Conservation (phyloP, 2,113 vertebrate species). For the Psophia crepitans region DNA sequence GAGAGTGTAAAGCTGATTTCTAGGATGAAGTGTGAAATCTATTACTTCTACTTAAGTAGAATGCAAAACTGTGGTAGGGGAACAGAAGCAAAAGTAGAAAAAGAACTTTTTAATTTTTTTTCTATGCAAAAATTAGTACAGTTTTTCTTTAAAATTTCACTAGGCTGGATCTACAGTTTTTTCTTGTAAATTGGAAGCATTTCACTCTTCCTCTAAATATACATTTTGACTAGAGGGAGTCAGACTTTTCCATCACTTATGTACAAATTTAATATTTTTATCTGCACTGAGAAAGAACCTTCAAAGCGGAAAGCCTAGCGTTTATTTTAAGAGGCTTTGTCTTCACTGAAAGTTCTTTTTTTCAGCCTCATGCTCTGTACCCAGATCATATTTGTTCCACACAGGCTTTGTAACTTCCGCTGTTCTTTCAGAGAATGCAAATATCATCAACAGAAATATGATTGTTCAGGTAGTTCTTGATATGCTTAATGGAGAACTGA, state of each 20-base stretch:
- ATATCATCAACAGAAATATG: background rate
- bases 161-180: background rate
- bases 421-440: background rate
- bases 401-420: background rate
- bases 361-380: background rate
- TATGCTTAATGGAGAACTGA: background rate
- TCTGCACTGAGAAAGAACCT: background rate
- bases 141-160: background rate
- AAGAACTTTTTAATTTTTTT: background rate
- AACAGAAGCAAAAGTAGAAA: background rate
- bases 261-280: background rate
- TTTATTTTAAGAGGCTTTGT: background rate
- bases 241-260: background rate
- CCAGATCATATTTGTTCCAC: background rate
- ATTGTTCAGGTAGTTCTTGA: rapidly evolving
- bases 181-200: background rate
- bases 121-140: background rate
- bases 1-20: background rate
- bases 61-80: background rate
- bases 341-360: background rate
- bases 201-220: background rate
- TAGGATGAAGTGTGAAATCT: background rate
- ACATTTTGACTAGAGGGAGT: background rate
- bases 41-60: background rate
- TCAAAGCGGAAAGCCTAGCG: background rate